A percentile compares a stretch with the other conserved stretches of the same genome.
Evolutionary conservation across 2,797 vertebrate species (phyloP).

Genomic region (Coendou prehensilis): DNA sequence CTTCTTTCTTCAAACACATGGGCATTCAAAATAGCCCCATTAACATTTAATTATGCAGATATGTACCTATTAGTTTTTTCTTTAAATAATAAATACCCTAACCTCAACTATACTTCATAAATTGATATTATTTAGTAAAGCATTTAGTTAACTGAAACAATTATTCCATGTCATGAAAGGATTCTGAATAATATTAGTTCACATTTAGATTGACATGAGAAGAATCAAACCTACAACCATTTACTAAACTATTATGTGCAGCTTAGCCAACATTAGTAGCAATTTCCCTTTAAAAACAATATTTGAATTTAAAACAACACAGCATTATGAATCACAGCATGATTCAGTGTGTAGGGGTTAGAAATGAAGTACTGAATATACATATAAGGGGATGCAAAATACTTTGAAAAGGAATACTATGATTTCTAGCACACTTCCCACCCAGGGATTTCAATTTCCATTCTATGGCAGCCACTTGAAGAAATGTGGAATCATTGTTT

Average conservation of each 20-base stretch:
- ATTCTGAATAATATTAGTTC: conserved; percentile 74
- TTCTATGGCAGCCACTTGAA: conserved; percentile 78
- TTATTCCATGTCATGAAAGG: conserved; percentile 78
- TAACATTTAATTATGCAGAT: conserved; percentile 68
- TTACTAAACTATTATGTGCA: conserved; percentile 73
- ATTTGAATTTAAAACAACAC: conserved; percentile 82
- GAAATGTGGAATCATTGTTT: conserved; percentile 79
- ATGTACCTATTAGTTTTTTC: conserved; percentile 45
- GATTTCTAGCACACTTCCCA: conserved; percentile 77
- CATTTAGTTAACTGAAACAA: conserved; percentile 81
- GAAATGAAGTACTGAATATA: conserved; percentile 81
- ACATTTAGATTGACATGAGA: conserved; percentile 70
- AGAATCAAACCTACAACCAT: conserved; percentile 79
- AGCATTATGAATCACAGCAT: conserved; percentile 79
- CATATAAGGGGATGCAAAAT: conserved; percentile 72
- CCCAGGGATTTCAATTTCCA: conserved; percentile 80
- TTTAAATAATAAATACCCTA: conserved; percentile 69
- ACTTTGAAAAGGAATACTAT: conserved; percentile 80
- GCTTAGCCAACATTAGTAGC: conserved; percentile 77
- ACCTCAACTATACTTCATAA: conserved; percentile 64
- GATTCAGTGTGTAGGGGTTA: conserved; percentile 77
- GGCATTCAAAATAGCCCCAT: conserved; percentile 61
- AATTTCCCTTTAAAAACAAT: conserved; percentile 82
- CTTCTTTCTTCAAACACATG: conserved; percentile 52
- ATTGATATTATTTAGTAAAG: conserved; percentile 72